Evolutionary conservation across 2,888 invertebrate species (phyloP), one percentile per base, ranked within the genome.

Genomic region (Acheta domesticus): DNA sequence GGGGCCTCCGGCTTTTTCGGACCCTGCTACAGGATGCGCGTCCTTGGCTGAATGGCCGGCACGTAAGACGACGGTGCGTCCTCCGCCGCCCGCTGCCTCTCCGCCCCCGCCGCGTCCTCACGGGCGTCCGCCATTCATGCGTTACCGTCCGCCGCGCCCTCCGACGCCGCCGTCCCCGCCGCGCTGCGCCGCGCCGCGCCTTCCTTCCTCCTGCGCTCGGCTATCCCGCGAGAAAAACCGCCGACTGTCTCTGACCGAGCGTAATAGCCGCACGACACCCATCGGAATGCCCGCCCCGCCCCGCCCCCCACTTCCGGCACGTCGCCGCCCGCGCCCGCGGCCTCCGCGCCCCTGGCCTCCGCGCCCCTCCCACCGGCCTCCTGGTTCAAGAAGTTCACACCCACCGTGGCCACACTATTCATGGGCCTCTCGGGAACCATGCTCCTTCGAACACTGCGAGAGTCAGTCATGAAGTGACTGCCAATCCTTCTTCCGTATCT

Each of bases 11-110:
- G 16, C 16, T 62, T 62, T 62, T 62, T 62, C 36, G 36, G 36
- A 36, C 36, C 62, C 16, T n/a, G 62, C 62, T 14, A 62, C 62
- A 62, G 62, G 62, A 62, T 62, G 62, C 62, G 62, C 62, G 62
- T 62, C 62, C 62, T 62, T 62, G 62, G 62, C 62, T 62, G 62
- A 62, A 62, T 62, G 62, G 62, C 62, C 62, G 16, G 62, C 62
- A 62, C 62, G 62, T 62, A 62, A n/a, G 62, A 62, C 16, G 62
- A 62, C 62, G 36, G 36, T 36, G 36, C 36, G 36, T 36, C 36
- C 36, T 36, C 36, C 36, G 36, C 36, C 36, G 36, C 36, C 36
- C 36, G 36, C 36, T 36, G 36, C 36, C 36, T 36, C 36, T 36
- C 36, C 36, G 36, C 36, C 36, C 1, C 36, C 36, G 5, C 36